Base-by-base conservation (phyloP, 2,113 vertebrate genomes). In the Todiramphus chloris region DNA sequence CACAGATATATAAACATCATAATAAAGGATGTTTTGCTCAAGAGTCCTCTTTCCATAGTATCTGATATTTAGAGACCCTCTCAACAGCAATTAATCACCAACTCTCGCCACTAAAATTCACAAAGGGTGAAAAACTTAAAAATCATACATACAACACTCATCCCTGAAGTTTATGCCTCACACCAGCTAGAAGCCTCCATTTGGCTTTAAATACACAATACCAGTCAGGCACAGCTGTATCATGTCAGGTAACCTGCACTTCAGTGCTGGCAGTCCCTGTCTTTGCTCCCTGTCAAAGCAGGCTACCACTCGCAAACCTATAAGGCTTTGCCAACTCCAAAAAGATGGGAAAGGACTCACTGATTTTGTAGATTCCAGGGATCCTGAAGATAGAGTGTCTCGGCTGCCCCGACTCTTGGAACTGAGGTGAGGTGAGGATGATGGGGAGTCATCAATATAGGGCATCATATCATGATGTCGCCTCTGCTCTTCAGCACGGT, bases 391-490 rank as follows among this genome's bases (percentile, higher is more conserved):
- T 44, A 99, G 97, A 0, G 98, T 98, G 73, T 99, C 99, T 19
- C 99, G 98, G 95, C 98, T 98, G 97, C 98, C 98, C 62, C 99
- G 98, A 95, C 98, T 99, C 97, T 99, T 99, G 97, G 98, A 98
- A 97, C 99, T 98, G 88, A 99, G 99, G 78, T 99, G 99, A 0
- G 99, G 99, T 0, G 99, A 99, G 63, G 99, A 99, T 5, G 99
- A 99, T 0, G 99, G 99, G 0, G 99, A 99, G 88, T 99, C 98
- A 5, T 99, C 99, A 12, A 99, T 99, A 97, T 99, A 99, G 28
- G 99, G 99, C 97, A 99, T 98, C 93, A 99, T 98, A 63, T 99
- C 99, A 74, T 99, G 99, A 66, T 98, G 98, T 66, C 98, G 94
- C 62, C 98, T 96, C 97, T 99, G 99, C 81, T 99, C 99, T 93